Base-by-base conservation (phyloP, 2,888 invertebrate species). In the Geophilus truncorum region DNA sequence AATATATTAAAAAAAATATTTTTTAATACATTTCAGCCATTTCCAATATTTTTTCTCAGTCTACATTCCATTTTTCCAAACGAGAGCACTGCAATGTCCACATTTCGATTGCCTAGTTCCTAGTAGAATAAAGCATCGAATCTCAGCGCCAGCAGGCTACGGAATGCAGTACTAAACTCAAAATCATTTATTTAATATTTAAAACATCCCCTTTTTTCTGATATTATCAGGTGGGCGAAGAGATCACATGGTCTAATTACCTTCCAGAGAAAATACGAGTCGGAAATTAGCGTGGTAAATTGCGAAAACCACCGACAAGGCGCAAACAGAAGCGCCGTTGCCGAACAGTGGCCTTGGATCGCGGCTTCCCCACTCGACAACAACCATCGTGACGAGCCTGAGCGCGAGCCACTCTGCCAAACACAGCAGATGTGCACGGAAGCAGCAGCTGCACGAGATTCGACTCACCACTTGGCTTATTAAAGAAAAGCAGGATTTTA, bases 351-450 rank as follows among this genome's bases (percentile, higher is more conserved):
- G 70, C 70, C 70, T 70, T 70, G 70, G 45, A n/a, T 45, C 45
- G 5, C 18, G 45, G 70, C 28, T 70, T 70, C 12, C 70, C 12
- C 70, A 70, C 10, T 70, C 70, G 28, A 70, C 70, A 70, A 70
- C 70, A 23, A 70, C 70, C 28, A 28, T 70, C 70, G 70, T 70
- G 70, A 28, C 70, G 28, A 70, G 70, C 70, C 23, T 10, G 28
- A 25, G 25, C 25, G 70, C 70, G 70, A 70, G 70, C 70, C 70
- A 70, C 70, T 70, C 70, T 70, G 70, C 70, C 70, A 70, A 70
- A 70, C 70, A 70, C 70, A 70, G 70, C 70, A 70, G 70, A 70
- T 70, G 70, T 28, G 70, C 28, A 28, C 70, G 70, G 70, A 70
- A 70, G 70, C 70, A 25, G 70, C 70, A 28, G 70, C 70, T 70